Base-by-base conservation (phyloP, 2,888 invertebrate genomes). In the Parnassius glacialis region DNA sequence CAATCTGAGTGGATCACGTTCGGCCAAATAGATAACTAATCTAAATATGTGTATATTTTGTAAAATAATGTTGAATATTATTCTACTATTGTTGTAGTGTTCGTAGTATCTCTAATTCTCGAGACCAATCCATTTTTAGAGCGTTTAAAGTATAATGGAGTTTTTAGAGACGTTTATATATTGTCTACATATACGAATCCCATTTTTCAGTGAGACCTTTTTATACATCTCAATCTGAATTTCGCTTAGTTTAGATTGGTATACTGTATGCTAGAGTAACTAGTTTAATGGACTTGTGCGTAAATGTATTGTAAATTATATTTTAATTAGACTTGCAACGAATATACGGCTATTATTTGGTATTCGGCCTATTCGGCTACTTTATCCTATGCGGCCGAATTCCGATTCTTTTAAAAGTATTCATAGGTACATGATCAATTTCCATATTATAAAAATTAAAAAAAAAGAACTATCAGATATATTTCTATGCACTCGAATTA, bases 81-180 rank as follows among this genome's bases (percentile, higher is more conserved):
- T 83, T 78, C 70, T 76, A 78, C 69, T 74, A 76, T 78, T 84
- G 80, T 84, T 83, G 81, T 86, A 86, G 82, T 74, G 67, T 79
- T 78, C 70, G 78, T 87, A 87, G 78, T 76, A 83, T 85, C 80
- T 84, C 85, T 81, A 81, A 89, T 85, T 88, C 84, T 89, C 87
- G 84, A 85, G 90, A 90, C 90, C 90, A 90, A 90, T 81, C 78
- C 81, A 82, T 82, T 87, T 87, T 86, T 87, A 87, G 82, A 88
- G 70, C 78, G 82, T 82, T 81, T 87, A 85, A 85, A 76, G 72
- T 75, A 81, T 83, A 76, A 82, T 79, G 80, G 81, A 79, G 76
- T 81, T 88, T 89, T 88, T 89, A 89, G 85, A 90, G 74, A 87
- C 75, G 67, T 89, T 89, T 90, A 85, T 84, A 70, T 72, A 83